phyloP scores from a whole-genome alignment of 92 coral and sea anemone genomes.

The Siderastrea radians region DNA sequence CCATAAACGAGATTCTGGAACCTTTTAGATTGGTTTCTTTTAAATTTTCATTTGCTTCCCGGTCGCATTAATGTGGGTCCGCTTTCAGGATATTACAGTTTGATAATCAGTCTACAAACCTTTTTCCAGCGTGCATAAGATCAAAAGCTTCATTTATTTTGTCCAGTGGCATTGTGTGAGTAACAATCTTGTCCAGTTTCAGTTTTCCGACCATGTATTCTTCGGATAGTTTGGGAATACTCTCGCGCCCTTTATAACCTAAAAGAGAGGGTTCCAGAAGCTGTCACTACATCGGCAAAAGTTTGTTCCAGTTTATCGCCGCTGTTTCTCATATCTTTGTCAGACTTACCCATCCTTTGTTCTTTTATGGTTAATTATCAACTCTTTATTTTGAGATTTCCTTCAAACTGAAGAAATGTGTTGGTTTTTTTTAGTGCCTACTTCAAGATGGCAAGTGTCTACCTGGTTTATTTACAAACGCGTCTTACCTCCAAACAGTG shows the following conservation, averaged over 20 bases:
- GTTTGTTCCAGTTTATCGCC: background rate
- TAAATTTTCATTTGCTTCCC: no score
- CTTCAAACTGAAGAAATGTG: no score
- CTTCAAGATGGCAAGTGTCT: no score
- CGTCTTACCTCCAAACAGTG: conserved; percentile 85
- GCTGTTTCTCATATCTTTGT: no score
- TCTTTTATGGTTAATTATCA: no score
- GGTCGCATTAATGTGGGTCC: no score
- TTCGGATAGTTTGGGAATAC: conserved; percentile 89
- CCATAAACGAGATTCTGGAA: no score
- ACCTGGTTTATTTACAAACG: no score
- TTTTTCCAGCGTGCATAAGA: conserved; percentile 89
- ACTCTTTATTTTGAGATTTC: no score
- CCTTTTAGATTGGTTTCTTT: no score
- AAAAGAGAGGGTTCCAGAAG: background rate
- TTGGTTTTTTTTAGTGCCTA: no score
- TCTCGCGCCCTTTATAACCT: conserved; percentile 95
- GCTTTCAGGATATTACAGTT: background rate
- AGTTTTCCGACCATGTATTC: conserved; percentile 86
- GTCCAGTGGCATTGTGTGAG: conserved; percentile 87
- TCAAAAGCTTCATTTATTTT: conserved; percentile 93
- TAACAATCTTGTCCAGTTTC: conserved; percentile 89
- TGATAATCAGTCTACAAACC: conserved; percentile 47
- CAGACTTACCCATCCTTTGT: no score
- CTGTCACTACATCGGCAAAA: background rate